phyloP scores from a whole-genome alignment of 1,140 invertebrate species.

The Bacillus rossius region DNA sequence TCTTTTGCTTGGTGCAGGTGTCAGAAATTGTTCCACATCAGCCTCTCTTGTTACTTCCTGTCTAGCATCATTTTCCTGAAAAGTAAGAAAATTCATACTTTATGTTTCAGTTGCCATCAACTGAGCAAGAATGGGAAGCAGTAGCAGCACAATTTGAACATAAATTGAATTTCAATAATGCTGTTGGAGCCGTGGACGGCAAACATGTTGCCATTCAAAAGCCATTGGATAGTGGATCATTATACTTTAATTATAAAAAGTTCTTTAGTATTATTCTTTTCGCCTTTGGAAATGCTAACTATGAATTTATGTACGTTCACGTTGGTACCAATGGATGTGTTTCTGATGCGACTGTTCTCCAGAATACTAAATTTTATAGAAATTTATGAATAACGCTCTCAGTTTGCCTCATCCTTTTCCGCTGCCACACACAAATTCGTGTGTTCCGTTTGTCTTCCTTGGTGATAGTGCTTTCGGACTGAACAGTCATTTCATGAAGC shows the following conservation, averaged over 20 bases:
- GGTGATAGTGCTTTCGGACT: conserved; percentile 37
- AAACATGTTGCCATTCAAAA: conserved; percentile 30
- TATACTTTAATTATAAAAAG: conserved; percentile 32
- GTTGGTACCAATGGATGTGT: conserved; percentile 39
- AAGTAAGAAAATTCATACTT: too few relatives aligned
- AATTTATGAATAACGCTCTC: conserved; percentile 24
- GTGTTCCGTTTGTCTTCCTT: conserved; percentile 28
- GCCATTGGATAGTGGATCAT: conserved; percentile 29
- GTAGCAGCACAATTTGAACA: neutral
- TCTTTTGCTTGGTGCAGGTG: too few relatives aligned
- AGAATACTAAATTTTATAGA: conserved; percentile 20
- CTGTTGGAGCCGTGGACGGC: conserved; percentile 28
- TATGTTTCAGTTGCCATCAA: conserved; percentile 3
- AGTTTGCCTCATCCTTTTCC: conserved; percentile 22
- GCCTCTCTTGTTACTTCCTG: too few relatives aligned
- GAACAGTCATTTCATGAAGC: neutral
- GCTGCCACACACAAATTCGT: conserved; percentile 25
- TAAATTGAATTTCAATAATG: neutral
- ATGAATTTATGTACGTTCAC: conserved; percentile 20
- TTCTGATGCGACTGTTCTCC: conserved; percentile 37
- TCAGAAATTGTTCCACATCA: too few relatives aligned
- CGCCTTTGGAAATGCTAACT: conserved; percentile 37
- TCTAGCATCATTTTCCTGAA: too few relatives aligned
- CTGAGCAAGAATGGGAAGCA: neutral
- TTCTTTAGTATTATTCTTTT: conserved; percentile 39